phyloP scores from a whole-genome alignment of 2,113 vertebrate genomes.

The Aptenodytes patagonicus region DNA sequence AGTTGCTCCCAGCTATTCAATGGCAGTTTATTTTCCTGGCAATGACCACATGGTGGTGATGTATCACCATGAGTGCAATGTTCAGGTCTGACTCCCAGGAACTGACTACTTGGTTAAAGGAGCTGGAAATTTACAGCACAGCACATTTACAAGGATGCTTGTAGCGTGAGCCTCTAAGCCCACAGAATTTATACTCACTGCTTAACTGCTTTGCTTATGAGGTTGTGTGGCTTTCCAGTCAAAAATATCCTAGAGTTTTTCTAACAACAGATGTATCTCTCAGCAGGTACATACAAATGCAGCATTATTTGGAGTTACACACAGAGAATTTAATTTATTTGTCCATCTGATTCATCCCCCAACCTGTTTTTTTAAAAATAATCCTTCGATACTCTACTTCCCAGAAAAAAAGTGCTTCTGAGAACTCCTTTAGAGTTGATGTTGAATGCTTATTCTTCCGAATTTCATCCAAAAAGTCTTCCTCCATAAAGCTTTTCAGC shows the following conservation, averaged over 20 bases:
- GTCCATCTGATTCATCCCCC: neutral
- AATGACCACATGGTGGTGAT: constrained; percentile 56
- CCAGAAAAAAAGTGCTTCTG: neutral
- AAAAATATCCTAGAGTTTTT: neutral
- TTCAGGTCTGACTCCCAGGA: neutral
- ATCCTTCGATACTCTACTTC: fast-evolving
- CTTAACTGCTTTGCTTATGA: neutral
- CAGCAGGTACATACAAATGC: neutral
- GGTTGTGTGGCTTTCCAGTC: neutral
- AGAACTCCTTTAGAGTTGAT: neutral
- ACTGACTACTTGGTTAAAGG: neutral
- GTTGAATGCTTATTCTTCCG: neutral
- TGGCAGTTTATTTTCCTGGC: neutral
- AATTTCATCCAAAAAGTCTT: neutral
- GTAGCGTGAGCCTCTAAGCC: neutral
- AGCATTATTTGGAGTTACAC: neutral
- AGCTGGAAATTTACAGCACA: neutral
- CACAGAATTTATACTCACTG: neutral
- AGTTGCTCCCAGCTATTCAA: neutral
- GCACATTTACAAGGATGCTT: neutral
- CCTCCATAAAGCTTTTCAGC: neutral
- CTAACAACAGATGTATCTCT: neutral
- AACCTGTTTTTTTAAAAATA: neutral
- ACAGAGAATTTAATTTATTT: neutral
- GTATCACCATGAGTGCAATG: neutral